Percentiles rank a stretch among this genome's conserved stretches.
These are phyloP conservation scores for Phyto melanocephala DNA, from an alignment of 2,888 invertebrate species.

Conservation along the genomic window DNA sequence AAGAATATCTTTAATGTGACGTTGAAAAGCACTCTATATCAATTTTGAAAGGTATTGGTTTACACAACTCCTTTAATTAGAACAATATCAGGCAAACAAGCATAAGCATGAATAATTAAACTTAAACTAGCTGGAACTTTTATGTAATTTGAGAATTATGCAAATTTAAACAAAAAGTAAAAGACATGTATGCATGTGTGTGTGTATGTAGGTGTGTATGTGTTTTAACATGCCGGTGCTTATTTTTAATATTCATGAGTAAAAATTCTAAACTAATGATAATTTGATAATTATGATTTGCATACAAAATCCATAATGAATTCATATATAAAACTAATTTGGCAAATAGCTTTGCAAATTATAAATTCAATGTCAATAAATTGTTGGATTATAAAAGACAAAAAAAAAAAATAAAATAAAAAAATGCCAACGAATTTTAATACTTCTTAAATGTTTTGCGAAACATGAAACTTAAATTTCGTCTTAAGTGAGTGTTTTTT, in stretches of 20 bases:
- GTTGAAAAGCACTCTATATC: no score
- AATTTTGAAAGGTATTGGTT: no score
- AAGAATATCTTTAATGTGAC: no score
- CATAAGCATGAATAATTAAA: not conserved
- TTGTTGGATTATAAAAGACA: slow-evolving; percentile 51
- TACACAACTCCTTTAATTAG: no score
- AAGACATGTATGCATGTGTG: slow-evolving; percentile 28
- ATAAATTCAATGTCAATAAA: slow-evolving; percentile 61
- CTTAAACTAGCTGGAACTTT: not conserved
- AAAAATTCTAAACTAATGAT: slow-evolving; percentile 32
- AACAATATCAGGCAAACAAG: not conserved
- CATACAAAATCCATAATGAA: slow-evolving; percentile 35
- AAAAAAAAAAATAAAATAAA: not conserved
- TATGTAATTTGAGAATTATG: slow-evolving; percentile 35
- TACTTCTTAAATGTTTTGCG: slow-evolving; percentile 29
- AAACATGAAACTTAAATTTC: slow-evolving; percentile 57
- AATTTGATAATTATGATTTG: slow-evolving; percentile 38
- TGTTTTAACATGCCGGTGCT: not conserved
- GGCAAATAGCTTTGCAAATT: slow-evolving; percentile 20
- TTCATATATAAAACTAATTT: slow-evolving; percentile 25
- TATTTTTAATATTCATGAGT: slow-evolving; percentile 15
- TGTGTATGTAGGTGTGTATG: not conserved
- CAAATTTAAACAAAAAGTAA: slow-evolving; percentile 20
- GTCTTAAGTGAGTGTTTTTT: slow-evolving; percentile 16
- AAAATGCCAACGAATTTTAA: not conserved